These are phyloP conservation scores for Microtus ochrogaster DNA, from an alignment of 2,113 vertebrate genomes.

Conservation along the genomic window DNA sequence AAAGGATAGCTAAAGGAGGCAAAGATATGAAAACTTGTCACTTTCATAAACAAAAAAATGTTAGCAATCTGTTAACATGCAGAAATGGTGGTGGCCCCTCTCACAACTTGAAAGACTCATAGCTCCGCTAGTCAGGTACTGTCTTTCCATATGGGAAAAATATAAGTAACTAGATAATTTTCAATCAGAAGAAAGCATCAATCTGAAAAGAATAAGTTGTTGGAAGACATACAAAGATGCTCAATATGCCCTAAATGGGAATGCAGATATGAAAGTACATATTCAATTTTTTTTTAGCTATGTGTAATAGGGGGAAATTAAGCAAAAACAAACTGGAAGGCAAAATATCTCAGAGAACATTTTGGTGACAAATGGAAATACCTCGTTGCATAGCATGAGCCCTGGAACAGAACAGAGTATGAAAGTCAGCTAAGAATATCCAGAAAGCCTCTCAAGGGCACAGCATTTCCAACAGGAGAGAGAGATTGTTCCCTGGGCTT, in stretches of 20 bases:
- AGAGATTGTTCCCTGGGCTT: neutral
- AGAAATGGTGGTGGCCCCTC: conserved; percentile 12
- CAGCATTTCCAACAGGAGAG: neutral
- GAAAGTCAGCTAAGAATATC: conserved; percentile 24
- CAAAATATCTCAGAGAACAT: conserved; percentile 48
- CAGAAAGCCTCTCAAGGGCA: conserved; percentile 1
- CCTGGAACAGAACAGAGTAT: neutral
- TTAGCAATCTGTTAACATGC: conserved; percentile 49
- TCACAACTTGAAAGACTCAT: conserved; percentile 27
- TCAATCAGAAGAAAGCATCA: conserved; percentile 7
- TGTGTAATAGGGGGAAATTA: conserved; percentile 25
- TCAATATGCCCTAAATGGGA: conserved; percentile 32
- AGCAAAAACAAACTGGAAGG: conserved; percentile 35
- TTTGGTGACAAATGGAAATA: conserved; percentile 26
- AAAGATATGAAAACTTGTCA: conserved; percentile 12
- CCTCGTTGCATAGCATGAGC: neutral
- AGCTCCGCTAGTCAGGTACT: conserved; percentile 22
- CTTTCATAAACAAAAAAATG: conserved; percentile 41
- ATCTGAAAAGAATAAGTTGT: conserved; percentile 12
- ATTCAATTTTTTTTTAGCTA: neutral
- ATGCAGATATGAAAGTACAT: conserved; percentile 23
- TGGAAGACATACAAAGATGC: conserved; percentile 23
- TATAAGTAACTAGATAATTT: conserved; percentile 51
- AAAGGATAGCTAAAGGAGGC: conserved; percentile 45
- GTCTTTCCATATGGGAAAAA: conserved; percentile 50